Evolutionary conservation across 2,113 vertebrate species (phyloP).

Genomic region (Hypocryptadius cinnamomeus): DNA sequence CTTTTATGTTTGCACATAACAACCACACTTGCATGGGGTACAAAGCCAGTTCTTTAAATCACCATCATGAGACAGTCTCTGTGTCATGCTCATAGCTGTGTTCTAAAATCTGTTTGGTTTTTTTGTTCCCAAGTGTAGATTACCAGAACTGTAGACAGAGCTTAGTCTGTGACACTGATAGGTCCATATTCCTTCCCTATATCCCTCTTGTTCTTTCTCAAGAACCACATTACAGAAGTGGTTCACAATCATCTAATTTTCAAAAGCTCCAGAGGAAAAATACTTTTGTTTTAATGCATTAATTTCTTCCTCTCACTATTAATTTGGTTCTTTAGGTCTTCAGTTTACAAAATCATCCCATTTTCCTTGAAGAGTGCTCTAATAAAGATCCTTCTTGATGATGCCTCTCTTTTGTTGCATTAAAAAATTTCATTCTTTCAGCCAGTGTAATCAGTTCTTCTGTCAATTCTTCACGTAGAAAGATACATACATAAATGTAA

Average conservation of each 20-base stretch:
- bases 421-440: neutral
- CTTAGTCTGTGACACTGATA: neutral
- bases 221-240: neutral
- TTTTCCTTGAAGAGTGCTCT: neutral
- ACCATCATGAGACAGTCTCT: neutral
- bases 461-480: neutral
- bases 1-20: neutral
- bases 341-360: neutral
- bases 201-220: neutral
- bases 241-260: neutral
- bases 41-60: neutral
- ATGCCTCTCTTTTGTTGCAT: neutral
- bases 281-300: neutral
- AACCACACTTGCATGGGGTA: neutral
- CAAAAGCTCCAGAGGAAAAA: neutral
- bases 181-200: neutral
- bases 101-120: neutral
- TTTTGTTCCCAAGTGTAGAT: neutral
- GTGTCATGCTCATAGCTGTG: neutral
- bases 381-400: neutral
- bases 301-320: neutral
- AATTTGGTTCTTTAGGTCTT: neutral
- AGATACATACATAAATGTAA: neutral
- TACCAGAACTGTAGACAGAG: neutral
- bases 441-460: neutral